Evolutionary conservation across 2,797 vertebrate genomes (phyloP), one percentile per base, ranked within the genome.

Genomic region (Pagetopsis macropterus): DNA sequence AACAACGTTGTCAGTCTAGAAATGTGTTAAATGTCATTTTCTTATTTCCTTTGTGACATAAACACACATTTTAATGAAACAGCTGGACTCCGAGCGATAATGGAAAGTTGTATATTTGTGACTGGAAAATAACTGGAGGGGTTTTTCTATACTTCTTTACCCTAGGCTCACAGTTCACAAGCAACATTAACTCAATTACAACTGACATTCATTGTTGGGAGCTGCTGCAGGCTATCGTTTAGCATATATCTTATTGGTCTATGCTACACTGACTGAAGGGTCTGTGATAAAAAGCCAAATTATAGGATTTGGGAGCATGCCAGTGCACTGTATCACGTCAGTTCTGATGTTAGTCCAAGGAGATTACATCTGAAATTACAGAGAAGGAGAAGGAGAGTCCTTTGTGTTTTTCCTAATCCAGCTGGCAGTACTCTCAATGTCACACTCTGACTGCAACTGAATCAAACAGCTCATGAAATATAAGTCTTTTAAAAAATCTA

Each of bases 41-140:
- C 15, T 17, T 62, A 23, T 55, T 23, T 43, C 33, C 19, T 66
- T 74, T 56, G 48, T 45, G 54, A 70, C 45, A 62, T 65, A 72
- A 72, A 21, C 50, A 75, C 58, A 84, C 59, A 10, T 43, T 37
- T 63, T 10, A 49, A 61, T 43, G 5, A 62, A 41, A 71, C 16
- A 37, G 27, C 52, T 69, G 17, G 50, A 44, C 46, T 68, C 51
- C 78, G 21, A 43, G 69, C 46, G 57, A 62, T 51, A 49, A 72
- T 80, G 75, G 69, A 73, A 81, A 78, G 56, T 73, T 84, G 52
- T 62, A 55, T 56, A 40, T 76, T 66, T 86, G 65, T 79, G 65
- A 61, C 41, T 69, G 27, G 59, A 60, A 45, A 21, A 55, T 15
- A 40, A 13, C 37, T 9, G 27, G 65, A 60, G 37, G 46, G 12